Evolutionary conservation across 1,140 invertebrate genomes (phyloP), one percentile per base, ranked within the genome.

Genomic region (Drosophila rufa): DNA sequence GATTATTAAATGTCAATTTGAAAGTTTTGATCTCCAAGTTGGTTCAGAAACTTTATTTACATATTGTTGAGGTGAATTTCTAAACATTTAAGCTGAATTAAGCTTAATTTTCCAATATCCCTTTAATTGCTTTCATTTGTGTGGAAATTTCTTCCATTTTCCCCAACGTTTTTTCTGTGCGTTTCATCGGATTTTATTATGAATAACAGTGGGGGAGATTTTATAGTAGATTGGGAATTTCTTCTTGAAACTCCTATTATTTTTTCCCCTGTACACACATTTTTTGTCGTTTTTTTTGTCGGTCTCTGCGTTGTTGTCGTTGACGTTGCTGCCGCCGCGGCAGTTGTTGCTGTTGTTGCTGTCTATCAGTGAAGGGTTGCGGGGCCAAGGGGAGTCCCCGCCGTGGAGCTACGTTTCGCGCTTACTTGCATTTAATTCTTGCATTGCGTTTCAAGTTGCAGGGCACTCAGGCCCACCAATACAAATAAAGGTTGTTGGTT

Each of bases 341-440:
- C 30, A 27, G 71, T 65, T 58, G 50, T 42, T 40, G 60, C n/a
- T 69, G 46, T 65, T 75, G 61, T 30, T 40, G 46, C 47, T 67
- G 73, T 55, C 75, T 58, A 61, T 45, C 67, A 70, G 38, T 33
- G 70, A 45, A 53, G 17, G 58, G 47, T 40, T 45, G 56, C 25
- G 55, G 38, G 69, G 47, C 14, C 14, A 38, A 8, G 38, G 55
- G 33, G 50, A 30, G 45, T 51, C 19, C 53, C 43, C 51, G 33
- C 33, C 36, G 8, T 56, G 43, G 43, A 69, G 61, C 70, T 70
- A 66, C 67, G 83, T 83, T 89, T 87, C 74, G 84, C 84, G 84
- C 84, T 89, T 87, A 84, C 84, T 87, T 83, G 85, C 84, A 84
- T 87, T 87, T 87, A 87, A 87, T 87, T 87, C 84, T 87, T 87